phyloP scores from a whole-genome alignment of 2,113 vertebrate species.

The Charina bottae region DNA sequence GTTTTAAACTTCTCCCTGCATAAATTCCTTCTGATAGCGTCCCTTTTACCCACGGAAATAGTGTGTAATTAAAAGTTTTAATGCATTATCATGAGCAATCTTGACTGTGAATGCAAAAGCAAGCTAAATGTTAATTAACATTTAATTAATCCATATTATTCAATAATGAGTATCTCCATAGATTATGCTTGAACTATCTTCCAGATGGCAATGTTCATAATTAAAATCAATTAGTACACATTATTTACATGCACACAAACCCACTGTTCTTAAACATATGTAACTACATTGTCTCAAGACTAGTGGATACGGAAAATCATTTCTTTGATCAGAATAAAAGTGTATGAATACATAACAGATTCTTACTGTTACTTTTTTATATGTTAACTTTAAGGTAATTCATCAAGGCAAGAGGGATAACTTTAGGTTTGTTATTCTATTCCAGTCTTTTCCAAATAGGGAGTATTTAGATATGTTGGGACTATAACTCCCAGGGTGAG shows the following conservation, averaged over 20 bases:
- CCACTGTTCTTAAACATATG: background rate
- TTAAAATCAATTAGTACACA: conserved; percentile 7
- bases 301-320: background rate
- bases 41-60: background rate
- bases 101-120: background rate
- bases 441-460: background rate
- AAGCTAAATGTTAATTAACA: conserved; percentile 6
- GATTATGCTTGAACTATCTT: background rate
- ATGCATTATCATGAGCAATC: background rate
- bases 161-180: background rate
- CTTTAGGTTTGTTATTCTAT: background rate
- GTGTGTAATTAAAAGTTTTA: background rate
- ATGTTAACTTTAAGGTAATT: background rate
- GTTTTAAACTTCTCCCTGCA: background rate
- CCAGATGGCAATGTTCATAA: background rate
- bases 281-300: too few relatives aligned
- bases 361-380: background rate
- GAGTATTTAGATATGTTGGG: background rate
- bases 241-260: background rate
- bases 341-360: background rate
- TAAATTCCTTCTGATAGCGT: background rate
- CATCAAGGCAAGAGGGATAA: background rate
- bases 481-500: background rate
- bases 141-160: background rate
- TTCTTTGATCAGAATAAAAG: background rate